These are phyloP conservation scores for Pangasianodon hypophthalmus DNA, from an alignment of 2,113 vertebrate genomes.

Conservation along the genomic window DNA sequence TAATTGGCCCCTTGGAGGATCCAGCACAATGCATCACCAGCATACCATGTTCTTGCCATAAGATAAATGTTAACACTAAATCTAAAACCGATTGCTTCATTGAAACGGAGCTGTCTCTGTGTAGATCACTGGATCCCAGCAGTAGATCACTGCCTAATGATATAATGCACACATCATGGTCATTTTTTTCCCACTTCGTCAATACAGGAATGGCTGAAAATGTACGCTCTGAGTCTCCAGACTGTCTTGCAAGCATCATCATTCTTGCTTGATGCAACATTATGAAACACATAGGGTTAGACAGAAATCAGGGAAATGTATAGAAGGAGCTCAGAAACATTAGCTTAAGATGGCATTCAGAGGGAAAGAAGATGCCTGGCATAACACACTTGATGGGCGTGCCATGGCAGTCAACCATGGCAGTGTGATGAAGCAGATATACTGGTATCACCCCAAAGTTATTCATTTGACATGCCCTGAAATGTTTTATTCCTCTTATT, in stretches of 20 bases:
- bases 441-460: background rate
- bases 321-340: background rate
- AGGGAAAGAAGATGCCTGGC: background rate
- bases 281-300: slow-evolving; percentile 48
- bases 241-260: slow-evolving; percentile 48
- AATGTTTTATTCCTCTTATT: background rate
- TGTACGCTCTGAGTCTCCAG: slow-evolving; percentile 49
- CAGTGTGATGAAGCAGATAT: background rate
- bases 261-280: slow-evolving; percentile 37
- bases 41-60: slow-evolving; percentile 60
- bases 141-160: slow-evolving; percentile 46
- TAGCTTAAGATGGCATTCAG: background rate
- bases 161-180: slow-evolving; percentile 51
- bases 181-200: slow-evolving; percentile 27
- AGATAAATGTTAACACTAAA: slow-evolving; percentile 41
- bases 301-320: background rate
- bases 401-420: no score
- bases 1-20: slow-evolving; percentile 75
- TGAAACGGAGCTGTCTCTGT: background rate
- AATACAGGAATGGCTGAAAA: slow-evolving; percentile 34
- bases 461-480: background rate
- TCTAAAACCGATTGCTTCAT: slow-evolving; percentile 16
- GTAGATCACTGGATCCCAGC: no score
- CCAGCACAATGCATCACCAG: slow-evolving; percentile 51
- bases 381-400: background rate